Evolutionary conservation across 1,140 invertebrate genomes (phyloP).

Genomic region (Caerostris darwini): DNA sequence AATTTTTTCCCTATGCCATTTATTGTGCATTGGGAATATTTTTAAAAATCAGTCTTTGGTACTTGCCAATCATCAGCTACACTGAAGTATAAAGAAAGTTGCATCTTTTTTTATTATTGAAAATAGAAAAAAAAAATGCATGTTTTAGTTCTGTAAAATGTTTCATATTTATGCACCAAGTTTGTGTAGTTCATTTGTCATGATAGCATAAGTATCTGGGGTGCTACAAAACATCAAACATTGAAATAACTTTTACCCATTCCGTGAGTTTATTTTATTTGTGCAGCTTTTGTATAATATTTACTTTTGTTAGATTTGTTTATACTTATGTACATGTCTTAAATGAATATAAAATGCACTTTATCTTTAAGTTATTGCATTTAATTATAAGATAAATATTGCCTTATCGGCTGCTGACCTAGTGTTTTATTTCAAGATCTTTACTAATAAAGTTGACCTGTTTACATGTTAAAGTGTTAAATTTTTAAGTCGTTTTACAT

Average conservation of each 20-base stretch:
- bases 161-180: constrained; percentile 54
- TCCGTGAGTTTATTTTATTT: constrained; percentile 60
- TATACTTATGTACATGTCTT: constrained; percentile 46
- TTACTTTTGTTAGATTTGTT: constrained; percentile 69
- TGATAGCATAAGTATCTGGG: constrained; percentile 51
- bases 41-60: constrained; percentile 62
- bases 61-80: constrained; percentile 54
- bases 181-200: constrained; percentile 60
- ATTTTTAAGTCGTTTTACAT: constrained; percentile 76
- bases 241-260: constrained; percentile 50
- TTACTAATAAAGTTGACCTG: constrained; percentile 72
- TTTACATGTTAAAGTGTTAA: constrained; percentile 74
- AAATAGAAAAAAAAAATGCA: constrained; percentile 16
- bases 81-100: constrained; percentile 33
- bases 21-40: constrained; percentile 49
- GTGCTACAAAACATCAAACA: constrained; percentile 72
- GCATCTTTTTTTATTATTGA: constrained; percentile 31
- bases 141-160: constrained; percentile 45
- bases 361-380: constrained; percentile 56
- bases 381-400: constrained; percentile 30
- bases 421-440: constrained; percentile 71
- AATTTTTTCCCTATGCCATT: constrained; percentile 37
- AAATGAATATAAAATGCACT: constrained; percentile 46
- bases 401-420: constrained; percentile 10
- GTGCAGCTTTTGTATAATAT: constrained; percentile 73